Percentiles rank a stretch among this genome's conserved stretches.
Conservation (phyloP, 2,888 invertebrate species). For the Notodonta dromedarius region DNA sequence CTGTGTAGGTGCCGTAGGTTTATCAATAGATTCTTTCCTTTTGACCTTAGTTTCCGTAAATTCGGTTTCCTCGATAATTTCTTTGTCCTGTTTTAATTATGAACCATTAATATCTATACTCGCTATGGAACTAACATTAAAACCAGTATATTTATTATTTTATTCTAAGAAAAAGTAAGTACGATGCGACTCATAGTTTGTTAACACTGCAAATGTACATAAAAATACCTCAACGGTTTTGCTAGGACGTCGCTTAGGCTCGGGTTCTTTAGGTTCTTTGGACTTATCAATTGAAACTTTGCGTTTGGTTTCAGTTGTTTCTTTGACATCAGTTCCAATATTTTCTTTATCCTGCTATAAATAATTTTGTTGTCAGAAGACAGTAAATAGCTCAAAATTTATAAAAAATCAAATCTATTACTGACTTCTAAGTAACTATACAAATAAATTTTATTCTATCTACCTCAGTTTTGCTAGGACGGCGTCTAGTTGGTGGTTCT, state of each 20-base stretch:
- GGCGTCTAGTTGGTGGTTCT: background rate
- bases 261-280: constrained; percentile 30
- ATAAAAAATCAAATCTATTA: background rate
- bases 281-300: constrained; percentile 29
- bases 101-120: background rate
- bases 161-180: no score
- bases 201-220: no score
- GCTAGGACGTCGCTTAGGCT: constrained; percentile 29
- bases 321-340: constrained; percentile 28
- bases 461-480: constrained; percentile 2
- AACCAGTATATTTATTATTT: no score
- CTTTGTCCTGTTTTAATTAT: constrained; percentile 36
- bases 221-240: constrained; percentile 44
- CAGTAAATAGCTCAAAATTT: background rate
- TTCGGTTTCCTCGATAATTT: constrained; percentile 36
- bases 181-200: no score
- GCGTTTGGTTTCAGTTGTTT: constrained; percentile 48
- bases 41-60: constrained; percentile 26
- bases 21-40: constrained; percentile 37
- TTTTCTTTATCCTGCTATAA: constrained; percentile 47
- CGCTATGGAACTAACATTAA: background rate
- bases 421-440: background rate
- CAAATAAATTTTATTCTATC: background rate
- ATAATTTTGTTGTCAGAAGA: background rate
- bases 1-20: constrained; percentile 37